Conservation (phyloP, 2,113 vertebrate genomes). For the Alethe castanea region DNA sequence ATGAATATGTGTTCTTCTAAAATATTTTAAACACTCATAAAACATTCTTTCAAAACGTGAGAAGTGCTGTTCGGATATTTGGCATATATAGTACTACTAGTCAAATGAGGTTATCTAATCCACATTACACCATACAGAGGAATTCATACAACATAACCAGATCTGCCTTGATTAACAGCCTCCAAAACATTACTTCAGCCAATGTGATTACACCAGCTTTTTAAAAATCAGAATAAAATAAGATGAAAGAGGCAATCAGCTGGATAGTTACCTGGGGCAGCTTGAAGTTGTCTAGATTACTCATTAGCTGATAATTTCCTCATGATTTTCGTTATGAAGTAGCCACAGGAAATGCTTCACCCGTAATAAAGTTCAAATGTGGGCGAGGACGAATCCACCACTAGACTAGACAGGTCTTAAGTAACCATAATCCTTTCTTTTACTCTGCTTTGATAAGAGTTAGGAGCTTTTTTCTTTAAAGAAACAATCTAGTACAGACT, state of each 20-base stretch:
- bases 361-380: not conserved
- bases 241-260: not conserved
- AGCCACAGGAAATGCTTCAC: not conserved
- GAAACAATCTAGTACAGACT: not conserved
- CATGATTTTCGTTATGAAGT: not conserved
- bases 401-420: not conserved
- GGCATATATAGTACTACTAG: not conserved
- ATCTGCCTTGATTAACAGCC: not conserved
- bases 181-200: not conserved
- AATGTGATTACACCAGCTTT: not conserved
- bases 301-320: not conserved
- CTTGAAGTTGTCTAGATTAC: not conserved
- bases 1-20: not conserved
- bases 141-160: not conserved
- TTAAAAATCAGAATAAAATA: not conserved
- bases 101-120: not conserved
- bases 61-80: not conserved
- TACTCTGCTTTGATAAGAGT: not conserved
- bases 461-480: not conserved
- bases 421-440: not conserved
- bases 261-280: not conserved
- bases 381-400: not conserved
- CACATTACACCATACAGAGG: not conserved
- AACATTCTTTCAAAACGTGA: not conserved
- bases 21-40: slow-evolving; percentile 15